Conservation (phyloP, 2,888 invertebrate species). For the Aleiodes alternator region DNA sequence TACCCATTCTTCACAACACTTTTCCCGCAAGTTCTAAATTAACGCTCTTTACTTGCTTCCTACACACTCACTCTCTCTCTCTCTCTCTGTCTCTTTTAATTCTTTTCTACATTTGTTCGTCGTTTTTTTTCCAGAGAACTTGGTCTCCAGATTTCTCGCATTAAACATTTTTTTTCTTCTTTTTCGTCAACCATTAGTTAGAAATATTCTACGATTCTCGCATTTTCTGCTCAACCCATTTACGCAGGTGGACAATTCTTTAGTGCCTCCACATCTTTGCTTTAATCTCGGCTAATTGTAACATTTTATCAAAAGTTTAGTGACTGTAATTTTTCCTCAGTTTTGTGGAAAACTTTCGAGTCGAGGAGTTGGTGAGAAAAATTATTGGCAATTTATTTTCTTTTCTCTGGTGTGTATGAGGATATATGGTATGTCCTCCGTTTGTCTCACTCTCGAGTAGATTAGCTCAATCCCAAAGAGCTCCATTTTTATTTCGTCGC, state of each 20-base stretch:
- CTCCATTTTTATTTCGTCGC: conserved; percentile 53
- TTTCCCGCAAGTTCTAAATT: conserved; percentile 35
- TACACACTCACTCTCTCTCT: conserved; percentile 7
- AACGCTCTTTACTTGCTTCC: conserved; percentile 35
- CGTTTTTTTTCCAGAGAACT: conserved; percentile 38
- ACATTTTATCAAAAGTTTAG: too few species aligned
- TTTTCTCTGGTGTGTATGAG: conserved; percentile 44
- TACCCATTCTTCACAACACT: conserved; percentile 37
- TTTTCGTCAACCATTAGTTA: conserved; percentile 34
- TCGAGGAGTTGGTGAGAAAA: conserved; percentile 39
- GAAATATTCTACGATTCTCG: conserved; percentile 22
- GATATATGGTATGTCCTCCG: conserved; percentile 48
- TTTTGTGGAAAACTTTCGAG: background rate
- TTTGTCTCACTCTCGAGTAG: conserved; percentile 58
- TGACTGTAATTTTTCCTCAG: background rate
- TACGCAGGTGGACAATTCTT: conserved; percentile 6
- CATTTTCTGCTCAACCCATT: background rate
- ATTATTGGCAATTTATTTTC: conserved; percentile 56
- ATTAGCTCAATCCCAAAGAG: conserved; percentile 50
- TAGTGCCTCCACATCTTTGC: background rate
- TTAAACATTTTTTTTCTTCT: background rate
- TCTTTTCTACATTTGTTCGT: background rate
- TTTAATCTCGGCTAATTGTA: too few species aligned
- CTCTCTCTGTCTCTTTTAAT: background rate
- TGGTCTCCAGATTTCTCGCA: conserved; percentile 28